Base-by-base conservation (phyloP, 2,113 vertebrate species). In the Phalacrocorax carbo region DNA sequence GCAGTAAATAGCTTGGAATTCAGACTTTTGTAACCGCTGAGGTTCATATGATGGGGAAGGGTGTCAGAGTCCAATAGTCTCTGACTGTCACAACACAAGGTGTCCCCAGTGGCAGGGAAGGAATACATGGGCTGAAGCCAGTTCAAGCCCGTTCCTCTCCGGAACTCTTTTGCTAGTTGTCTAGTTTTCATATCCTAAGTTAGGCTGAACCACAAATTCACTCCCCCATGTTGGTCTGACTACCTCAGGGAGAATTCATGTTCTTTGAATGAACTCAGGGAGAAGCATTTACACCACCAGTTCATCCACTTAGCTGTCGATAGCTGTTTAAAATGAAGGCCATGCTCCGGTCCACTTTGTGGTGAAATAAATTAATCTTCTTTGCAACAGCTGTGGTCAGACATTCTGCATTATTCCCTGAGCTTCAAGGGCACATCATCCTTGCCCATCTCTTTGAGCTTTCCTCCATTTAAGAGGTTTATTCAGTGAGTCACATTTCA, bases 141-240 rank as follows among this genome's bases (percentile, higher is more conserved):
- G 30, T 6, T 49, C 44, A 71, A 30, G 6, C 7, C 27, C 1
- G 0, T 61, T 36, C 11, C 6, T 48, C 7, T 54, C 26, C 6
- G 2, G 60, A 86, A 42, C 38, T 42, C 8, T 60, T 78, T 86
- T 48, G 15, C 54, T 60, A 25, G 5, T 51, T 60, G 8, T 36
- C 20, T 44, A 30, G 15, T 38, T 70, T 82, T 76, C 34, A 61
- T 40, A 46, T 6, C 3, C 15, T 46, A 2, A 40, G 12, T 46
- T 52, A 34, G 4, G 18, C 32, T 52, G 38, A 68, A 68, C 15
- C 17, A 54, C 1, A 0, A n/a, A 77, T 76, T 83, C 40, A 16
- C 7, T 77, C 29, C 19, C 10, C 23, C 36, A 12, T 42, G n/a
- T 23, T n/a, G 22, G 19, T 76, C 27, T 82, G 44, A 46, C 38